A percentile compares a stretch with the other conserved stretches of the same genome.
Conservation (phyloP, 2,797 vertebrate species). For the Enteromius unitaeniatus region DNA sequence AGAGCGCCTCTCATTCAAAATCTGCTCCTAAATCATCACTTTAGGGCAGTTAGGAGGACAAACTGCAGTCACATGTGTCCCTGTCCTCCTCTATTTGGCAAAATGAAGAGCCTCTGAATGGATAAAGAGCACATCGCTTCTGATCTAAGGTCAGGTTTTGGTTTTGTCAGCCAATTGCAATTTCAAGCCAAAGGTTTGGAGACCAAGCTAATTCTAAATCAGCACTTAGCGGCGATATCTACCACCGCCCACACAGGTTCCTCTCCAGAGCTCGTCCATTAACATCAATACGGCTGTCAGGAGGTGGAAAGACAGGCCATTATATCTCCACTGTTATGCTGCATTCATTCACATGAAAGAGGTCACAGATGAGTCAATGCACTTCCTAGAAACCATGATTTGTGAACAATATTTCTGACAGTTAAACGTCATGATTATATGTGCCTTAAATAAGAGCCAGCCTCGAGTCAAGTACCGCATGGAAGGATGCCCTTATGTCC, state of each 20-base stretch:
- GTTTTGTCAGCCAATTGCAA: not conserved
- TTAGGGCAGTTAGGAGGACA: constrained; percentile 13
- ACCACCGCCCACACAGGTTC: constrained; percentile 43
- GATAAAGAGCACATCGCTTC: constrained; percentile 38
- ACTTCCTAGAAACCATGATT: constrained; percentile 52
- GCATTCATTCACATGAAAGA: constrained; percentile 56
- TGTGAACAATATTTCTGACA: constrained; percentile 45
- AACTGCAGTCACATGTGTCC: constrained; percentile 18
- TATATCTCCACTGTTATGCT: constrained; percentile 53
- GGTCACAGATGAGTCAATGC: constrained; percentile 53
- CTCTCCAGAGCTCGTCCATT: constrained; percentile 57
- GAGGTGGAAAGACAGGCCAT: constrained; percentile 50
- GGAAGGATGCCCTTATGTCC: not conserved
- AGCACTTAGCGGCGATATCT: constrained; percentile 56
- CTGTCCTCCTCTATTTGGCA: constrained; percentile 31
- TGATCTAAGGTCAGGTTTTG: constrained; percentile 48
- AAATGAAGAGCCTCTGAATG: constrained; percentile 37
- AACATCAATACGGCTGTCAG: constrained; percentile 58
- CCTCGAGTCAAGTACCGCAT: not conserved
- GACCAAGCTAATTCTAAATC: constrained; percentile 56
- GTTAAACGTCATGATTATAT: constrained; percentile 49
- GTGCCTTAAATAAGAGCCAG: constrained; percentile 32
- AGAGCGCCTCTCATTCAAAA: constrained; percentile 44
- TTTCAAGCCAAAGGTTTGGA: constrained; percentile 36
- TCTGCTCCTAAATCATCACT: constrained; percentile 48